Evolutionary conservation across 2,888 invertebrate species (phyloP).

Genomic region (Eupithecia inturbata): DNA sequence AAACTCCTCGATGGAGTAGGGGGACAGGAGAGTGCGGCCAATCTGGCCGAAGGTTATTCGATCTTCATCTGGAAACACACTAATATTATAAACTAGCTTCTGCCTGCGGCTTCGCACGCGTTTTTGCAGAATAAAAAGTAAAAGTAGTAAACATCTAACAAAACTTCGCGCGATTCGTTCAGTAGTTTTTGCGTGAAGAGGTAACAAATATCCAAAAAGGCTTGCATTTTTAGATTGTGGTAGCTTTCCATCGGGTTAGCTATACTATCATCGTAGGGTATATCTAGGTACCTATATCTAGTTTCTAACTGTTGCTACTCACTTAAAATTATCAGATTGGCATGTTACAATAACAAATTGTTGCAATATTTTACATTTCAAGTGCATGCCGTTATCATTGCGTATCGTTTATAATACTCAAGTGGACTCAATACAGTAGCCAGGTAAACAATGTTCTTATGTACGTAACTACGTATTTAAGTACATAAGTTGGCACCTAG

Average conservation of each 20-base stretch:
- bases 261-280: background rate
- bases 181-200: background rate
- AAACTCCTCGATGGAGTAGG: constrained; percentile 59
- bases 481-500: background rate
- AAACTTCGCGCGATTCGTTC: background rate
- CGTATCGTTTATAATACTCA: background rate
- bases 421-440: background rate
- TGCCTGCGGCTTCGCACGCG: background rate
- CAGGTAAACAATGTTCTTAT: background rate
- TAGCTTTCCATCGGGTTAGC: background rate
- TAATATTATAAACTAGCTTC: background rate
- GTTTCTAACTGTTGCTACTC: background rate
- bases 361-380: constrained; percentile 1
- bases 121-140: background rate
- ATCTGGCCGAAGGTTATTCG: constrained; percentile 61
- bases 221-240: background rate
- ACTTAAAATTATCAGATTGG: background rate
- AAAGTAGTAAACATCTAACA: too few relatives aligned
- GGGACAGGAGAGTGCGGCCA: constrained; percentile 66
- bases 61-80: constrained; percentile 51
- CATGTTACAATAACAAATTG: background rate
- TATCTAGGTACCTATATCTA: background rate
- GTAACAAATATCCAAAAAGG: background rate
- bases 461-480: background rate
- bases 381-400: constrained; percentile 4